These are phyloP conservation scores for Drosophila nebulosa DNA, from an alignment of 1,140 invertebrate species.

Conservation along the genomic window DNA sequence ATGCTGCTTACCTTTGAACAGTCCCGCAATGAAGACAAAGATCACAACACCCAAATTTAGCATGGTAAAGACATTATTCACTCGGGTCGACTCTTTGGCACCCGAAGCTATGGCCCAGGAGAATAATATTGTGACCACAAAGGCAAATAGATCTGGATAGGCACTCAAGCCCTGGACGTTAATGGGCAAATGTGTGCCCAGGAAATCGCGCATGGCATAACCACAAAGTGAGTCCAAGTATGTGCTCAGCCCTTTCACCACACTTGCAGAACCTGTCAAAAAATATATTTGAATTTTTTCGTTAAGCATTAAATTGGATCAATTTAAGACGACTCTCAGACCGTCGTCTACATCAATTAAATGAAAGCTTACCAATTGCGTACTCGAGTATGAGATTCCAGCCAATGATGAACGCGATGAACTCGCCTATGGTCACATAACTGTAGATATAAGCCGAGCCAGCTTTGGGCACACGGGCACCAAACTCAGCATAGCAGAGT, in stretches of 20 bases:
- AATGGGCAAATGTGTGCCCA: slow-evolving; percentile 87
- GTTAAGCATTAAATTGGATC: slow-evolving; percentile 45
- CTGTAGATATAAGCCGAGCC: slow-evolving; percentile 94
- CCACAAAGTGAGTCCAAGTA: slow-evolving; percentile 92
- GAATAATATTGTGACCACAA: slow-evolving; percentile 86
- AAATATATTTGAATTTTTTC: slow-evolving; percentile 19
- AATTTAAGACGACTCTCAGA: slow-evolving; percentile 19
- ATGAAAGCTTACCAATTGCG: slow-evolving; percentile 87
- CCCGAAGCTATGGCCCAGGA: slow-evolving; percentile 89
- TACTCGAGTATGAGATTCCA: slow-evolving; percentile 96
- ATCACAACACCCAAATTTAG: slow-evolving; percentile 92
- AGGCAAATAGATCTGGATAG: slow-evolving; percentile 93
- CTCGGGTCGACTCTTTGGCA: slow-evolving; percentile 92
- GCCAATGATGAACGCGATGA: slow-evolving; percentile 89
- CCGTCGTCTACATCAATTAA: slow-evolving; percentile 25
- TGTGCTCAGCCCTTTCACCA: slow-evolving; percentile 93
- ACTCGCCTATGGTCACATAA: slow-evolving; percentile 93
- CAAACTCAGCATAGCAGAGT: slow-evolving; percentile 94
- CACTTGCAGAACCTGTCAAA: slow-evolving; percentile 90
- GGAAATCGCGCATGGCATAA: slow-evolving; percentile 86
- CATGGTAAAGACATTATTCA: slow-evolving; percentile 95
- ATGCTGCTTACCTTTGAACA: slow-evolving; percentile 87
- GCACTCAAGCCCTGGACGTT: slow-evolving; percentile 86
- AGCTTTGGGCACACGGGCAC: slow-evolving; percentile 90
- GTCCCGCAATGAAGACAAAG: slow-evolving; percentile 91